A percentile compares a stretch with the other conserved stretches of the same genome.
phyloP scores from a whole-genome alignment of 1,140 invertebrate species.

The Adoxophyes honmai region DNA sequence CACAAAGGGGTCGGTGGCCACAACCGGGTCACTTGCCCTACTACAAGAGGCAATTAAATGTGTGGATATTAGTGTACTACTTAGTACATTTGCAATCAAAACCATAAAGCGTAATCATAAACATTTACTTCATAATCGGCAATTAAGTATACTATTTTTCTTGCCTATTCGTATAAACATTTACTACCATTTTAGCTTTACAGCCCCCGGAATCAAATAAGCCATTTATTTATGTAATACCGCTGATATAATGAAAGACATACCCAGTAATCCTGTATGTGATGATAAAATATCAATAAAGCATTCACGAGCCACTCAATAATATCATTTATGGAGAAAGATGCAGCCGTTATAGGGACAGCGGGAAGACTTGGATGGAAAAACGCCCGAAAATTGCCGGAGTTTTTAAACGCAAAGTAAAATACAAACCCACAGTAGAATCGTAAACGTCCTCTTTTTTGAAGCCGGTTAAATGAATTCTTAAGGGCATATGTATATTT shows the following conservation, averaged over 20 bases:
- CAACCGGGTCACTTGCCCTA: too few relatives aligned
- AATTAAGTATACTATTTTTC: not conserved
- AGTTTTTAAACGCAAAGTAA: too few relatives aligned
- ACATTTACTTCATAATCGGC: not conserved
- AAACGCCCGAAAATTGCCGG: not conserved
- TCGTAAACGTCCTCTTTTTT: too few relatives aligned
- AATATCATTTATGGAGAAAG: not conserved
- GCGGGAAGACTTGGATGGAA: not conserved
- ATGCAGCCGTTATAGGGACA: not conserved
- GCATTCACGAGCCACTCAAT: slow-evolving; percentile 6
- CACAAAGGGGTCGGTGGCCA: too few relatives aligned
- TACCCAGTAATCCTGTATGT: not conserved
- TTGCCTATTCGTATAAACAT: not conserved
- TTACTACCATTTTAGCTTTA: not conserved
- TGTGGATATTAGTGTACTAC: too few relatives aligned
- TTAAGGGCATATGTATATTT: too few relatives aligned
- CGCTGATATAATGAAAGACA: not conserved
- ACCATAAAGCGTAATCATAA: too few relatives aligned
- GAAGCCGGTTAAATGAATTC: too few relatives aligned
- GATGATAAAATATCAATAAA: slow-evolving; percentile 8
- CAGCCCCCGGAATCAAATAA: not conserved
- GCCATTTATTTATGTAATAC: not conserved
- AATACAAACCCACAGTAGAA: too few relatives aligned
- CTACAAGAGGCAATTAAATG: too few relatives aligned
- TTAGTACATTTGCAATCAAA: too few relatives aligned